Percentiles rank a stretch among this genome's conserved stretches.
Evolutionary conservation across 2,888 invertebrate species (phyloP).

Genomic region (Melanophora roralis): DNA sequence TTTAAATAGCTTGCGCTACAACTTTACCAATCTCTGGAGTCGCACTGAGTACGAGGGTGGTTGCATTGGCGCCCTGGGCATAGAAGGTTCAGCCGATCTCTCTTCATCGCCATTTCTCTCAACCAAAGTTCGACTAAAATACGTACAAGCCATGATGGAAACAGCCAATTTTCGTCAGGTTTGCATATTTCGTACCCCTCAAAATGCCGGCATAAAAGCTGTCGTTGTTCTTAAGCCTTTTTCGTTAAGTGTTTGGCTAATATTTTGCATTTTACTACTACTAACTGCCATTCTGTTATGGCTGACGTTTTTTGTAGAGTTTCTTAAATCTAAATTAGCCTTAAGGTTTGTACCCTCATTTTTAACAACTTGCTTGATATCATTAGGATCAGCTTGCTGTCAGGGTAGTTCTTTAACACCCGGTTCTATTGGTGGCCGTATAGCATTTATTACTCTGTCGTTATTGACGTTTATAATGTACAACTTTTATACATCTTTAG

Average conservation of each 20-base stretch:
- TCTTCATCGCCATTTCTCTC: slow-evolving; percentile 66
- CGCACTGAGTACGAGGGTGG: slow-evolving; percentile 68
- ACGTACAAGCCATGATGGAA: slow-evolving; percentile 65
- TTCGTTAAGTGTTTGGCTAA: slow-evolving; percentile 79
- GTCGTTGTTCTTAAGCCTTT: slow-evolving; percentile 81
- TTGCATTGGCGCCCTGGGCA: slow-evolving; percentile 68
- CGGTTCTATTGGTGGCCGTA: slow-evolving; percentile 76
- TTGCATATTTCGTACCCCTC: slow-evolving; percentile 81
- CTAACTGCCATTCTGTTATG: slow-evolving; percentile 73
- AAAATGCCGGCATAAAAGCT: slow-evolving; percentile 79
- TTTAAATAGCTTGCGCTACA: slow-evolving; percentile 65
- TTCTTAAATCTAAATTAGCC: slow-evolving; percentile 42
- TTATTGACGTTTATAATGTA: slow-evolving; percentile 78
- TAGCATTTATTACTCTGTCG: slow-evolving; percentile 69
- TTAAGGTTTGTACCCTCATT: slow-evolving; percentile 70
- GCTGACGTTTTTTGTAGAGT: slow-evolving; percentile 71
- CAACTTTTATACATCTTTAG: slow-evolving; percentile 82
- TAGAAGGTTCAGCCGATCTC: slow-evolving; percentile 67
- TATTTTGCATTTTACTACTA: slow-evolving; percentile 74
- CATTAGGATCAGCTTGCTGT: slow-evolving; percentile 78
- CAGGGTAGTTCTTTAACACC: slow-evolving; percentile 78
- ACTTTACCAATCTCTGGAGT: slow-evolving; percentile 70
- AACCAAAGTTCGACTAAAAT: slow-evolving; percentile 63
- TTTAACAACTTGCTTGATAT: slow-evolving; percentile 72
- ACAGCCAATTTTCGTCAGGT: slow-evolving; percentile 73